These are phyloP conservation scores for Ahaetulla prasina DNA, from an alignment of 2,113 vertebrate genomes.

Conservation along the genomic window DNA sequence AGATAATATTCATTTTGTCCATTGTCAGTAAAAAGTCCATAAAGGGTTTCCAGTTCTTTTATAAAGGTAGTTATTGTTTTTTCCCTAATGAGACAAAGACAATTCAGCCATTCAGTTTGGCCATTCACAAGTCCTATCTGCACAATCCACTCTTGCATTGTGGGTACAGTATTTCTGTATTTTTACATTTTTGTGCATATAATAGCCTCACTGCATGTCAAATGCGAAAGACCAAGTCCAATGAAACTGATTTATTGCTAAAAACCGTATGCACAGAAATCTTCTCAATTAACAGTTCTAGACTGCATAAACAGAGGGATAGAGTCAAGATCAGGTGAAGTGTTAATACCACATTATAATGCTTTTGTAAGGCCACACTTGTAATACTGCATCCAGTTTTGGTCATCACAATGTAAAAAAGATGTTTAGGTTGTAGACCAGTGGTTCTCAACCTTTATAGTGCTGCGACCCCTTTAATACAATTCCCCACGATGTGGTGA, in stretches of 20 bases:
- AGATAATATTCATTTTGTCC: neutral
- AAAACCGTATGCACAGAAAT: neutral
- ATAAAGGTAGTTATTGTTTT: neutral
- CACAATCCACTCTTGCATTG: neutral
- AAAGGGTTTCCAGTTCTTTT: neutral
- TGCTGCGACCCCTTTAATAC: too few species aligned
- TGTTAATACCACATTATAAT: too few species aligned
- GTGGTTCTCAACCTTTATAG: too few species aligned
- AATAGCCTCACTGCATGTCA: neutral
- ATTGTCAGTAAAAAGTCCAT: neutral
- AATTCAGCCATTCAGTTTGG: neutral
- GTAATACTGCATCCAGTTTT: too few species aligned
- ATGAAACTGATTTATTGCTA: neutral
- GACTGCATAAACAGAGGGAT: too few species aligned
- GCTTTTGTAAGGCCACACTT: too few species aligned
- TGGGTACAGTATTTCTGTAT: neutral
- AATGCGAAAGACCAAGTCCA: neutral
- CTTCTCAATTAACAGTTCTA: neutral
- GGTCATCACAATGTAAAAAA: too few species aligned
- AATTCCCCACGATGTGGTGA: too few species aligned
- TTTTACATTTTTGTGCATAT: neutral
- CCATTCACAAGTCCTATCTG: neutral
- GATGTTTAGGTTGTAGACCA: too few species aligned
- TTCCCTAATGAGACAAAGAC: neutral
- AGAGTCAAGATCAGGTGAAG: too few species aligned